Base-by-base conservation (phyloP, 2,888 invertebrate genomes). In the Loripinus fragilis region DNA sequence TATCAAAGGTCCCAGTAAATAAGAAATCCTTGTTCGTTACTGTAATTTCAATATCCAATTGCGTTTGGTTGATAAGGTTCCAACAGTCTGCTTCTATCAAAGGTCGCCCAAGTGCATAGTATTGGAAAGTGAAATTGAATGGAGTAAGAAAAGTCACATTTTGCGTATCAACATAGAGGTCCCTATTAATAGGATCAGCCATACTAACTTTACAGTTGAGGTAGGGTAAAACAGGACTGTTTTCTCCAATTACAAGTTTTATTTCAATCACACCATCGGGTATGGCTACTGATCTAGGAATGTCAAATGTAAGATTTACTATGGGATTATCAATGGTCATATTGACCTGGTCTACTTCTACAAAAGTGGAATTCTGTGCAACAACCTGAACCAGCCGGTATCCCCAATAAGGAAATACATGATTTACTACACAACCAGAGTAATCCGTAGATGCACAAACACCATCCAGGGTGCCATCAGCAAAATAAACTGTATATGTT, bases 1-100 rank as follows among this genome's bases (percentile, higher is more conserved):
- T 71, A 64, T 86, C 86, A 80, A 87, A 87, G 15, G 82, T 74
- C 15, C 87, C 87, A 28, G 70, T 67, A 41, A 83, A 80, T n/a
- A 76, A 33, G 55, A 83, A 83, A 28, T 83, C 74, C 33, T 78
- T 67, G 50, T 83, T 83, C 3, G 78, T 80, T 0, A 83, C 78
- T 17, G 64, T 66, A 35, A 83, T 79, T 28, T 71, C 38, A 10
- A 64, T 67, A 10, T 38, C 10, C 17, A 76, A 42, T 25, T 48
- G 35, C 1, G 71, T 80, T 33, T 66, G 33, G 52, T 76, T 81
- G 17, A 83, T 81, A 5, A 81, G 48, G 52, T 87, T 87, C 50
- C 74, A 79, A 48, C 87, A 87, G 5, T 75, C 65, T 0, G 83
- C 71, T 23, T 78, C 78, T 10, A 85, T 76, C 0, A 52, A 42